Base-by-base conservation (phyloP, 2,797 vertebrate genomes). In the Jordanella pulchra region DNA sequence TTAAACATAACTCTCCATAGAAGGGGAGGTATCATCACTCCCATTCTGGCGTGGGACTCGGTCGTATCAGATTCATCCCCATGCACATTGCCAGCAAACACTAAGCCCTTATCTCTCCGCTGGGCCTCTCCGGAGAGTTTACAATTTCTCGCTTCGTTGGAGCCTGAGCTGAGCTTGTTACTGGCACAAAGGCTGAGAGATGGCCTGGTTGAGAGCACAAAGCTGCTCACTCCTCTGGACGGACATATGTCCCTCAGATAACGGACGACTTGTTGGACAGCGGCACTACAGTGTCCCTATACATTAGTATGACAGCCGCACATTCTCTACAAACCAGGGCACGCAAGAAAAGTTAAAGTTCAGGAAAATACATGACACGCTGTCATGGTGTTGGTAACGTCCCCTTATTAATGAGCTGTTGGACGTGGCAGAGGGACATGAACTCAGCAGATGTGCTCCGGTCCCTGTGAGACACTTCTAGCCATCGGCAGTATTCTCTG, bases 91-190 rank as follows among this genome's bases (percentile, higher is more conserved):
- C 93, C 82, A 89, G 94, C 96, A 97, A 97, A 99, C 97, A 98
- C 93, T 96, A 95, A 97, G 97, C 95, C 95, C 97, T 98, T 99
- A 99, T 98, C 97, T 98, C 95, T 95, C 94, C 92, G 91, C 95
- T 96, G 95, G 95, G 95, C 95, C 96, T 97, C 97, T 95, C 93
- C 94, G 95, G 95, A 96, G 96, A 97, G 97, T 98, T 99, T 97
- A 99, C 97, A 99, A 99, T 99, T 99, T 99, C 97, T 96, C 96
- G 98, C 97, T 96, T 99, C 98, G 96, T 87, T 97, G 97, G 97
- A 99, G 97, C 97, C 96, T 97, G 94, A 95, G 95, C 94, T 93
- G 94, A 95, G 96, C 96, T 97, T 99, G 97, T 98, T 99, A 99
- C 96, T 87, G 92, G 93, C 93, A 95, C 95, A 95, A 95, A 94